Evolutionary conservation across 2,888 invertebrate species (phyloP).

Genomic region (Amblyjoppa proteus): DNA sequence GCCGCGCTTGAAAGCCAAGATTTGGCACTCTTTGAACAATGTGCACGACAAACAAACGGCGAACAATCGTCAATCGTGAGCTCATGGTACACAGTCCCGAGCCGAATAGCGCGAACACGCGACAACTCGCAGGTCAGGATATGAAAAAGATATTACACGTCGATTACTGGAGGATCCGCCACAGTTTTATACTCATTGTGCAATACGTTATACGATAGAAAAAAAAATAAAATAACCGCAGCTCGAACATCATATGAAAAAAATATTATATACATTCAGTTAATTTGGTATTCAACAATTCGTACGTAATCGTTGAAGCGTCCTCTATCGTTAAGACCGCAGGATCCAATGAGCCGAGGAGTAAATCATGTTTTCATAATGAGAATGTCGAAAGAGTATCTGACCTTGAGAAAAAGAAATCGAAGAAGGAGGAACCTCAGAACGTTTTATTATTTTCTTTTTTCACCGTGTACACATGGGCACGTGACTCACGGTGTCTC

Average conservation of each 20-base stretch:
- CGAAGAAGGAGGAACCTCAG: no score
- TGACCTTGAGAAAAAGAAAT: no score
- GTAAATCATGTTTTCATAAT: no score
- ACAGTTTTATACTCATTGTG: neutral
- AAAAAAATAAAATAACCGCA: neutral
- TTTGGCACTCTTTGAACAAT: conserved; percentile 35
- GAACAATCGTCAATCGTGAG: neutral
- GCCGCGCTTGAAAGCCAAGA: conserved; percentile 44
- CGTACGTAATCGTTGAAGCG: neutral
- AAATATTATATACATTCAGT: neutral
- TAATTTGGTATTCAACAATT: neutral
- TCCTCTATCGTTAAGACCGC: neutral
- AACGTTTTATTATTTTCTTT: no score
- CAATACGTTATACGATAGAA: neutral
- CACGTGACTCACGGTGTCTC: neutral
- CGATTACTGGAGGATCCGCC: neutral
- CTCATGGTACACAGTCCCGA: neutral
- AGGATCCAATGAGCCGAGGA: no score
- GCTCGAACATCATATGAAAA: neutral
- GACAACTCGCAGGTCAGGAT: neutral
- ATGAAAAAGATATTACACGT: neutral
- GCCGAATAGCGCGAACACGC: neutral
- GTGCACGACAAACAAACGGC: conserved; percentile 15
- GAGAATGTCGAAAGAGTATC: no score
- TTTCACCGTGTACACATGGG: neutral